Base-by-base conservation (phyloP, 1,140 invertebrate species). In the Drosophila serrata region DNA sequence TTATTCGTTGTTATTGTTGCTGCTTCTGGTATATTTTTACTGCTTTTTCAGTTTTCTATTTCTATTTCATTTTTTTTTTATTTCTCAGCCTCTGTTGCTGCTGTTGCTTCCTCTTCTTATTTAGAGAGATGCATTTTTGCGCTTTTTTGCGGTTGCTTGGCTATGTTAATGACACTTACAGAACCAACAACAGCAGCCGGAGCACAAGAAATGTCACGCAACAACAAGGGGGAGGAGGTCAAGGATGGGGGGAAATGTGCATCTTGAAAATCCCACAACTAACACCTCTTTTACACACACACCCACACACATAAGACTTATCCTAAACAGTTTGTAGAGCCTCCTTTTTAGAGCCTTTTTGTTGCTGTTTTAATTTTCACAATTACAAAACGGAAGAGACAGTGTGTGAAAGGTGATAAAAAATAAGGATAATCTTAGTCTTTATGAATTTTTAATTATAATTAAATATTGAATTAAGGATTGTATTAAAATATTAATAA, bases 91-190 rank as follows among this genome's bases (percentile, higher is more conserved):
- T 86, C 11, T 29, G 42, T 17, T 19, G 27, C 24, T 29, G 15
- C 49, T 31, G 48, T 31, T 49, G 61, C 33, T 35, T 48, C 37
- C 53, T 37, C 31, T 57, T 56, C 43, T 70, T 72, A 43, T 60
- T 72, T 78, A 70, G 73, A 81, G 76, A 85, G 85, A 85, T 90
- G 85, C 78, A 78, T 81, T 90, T 90, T 90, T 85, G 85, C 74
- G 78, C 81, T 90, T 90, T 88, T 90, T 90, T 90, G 85, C 81
- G 81, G 85, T 90, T 74, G 78, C 85, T 90, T 81, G 82, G 81
- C 85, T 85, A 76, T 90, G 85, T 90, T 90, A 90, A 90, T 90
- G 85, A 90, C 85, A 90, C 85, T 90, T 81, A 65, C 67, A 67
- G 67, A 79, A 53, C 37, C 63, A 67, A 55, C 67, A 70, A 67